Evolutionary conservation across 2,797 vertebrate species (phyloP).

Genomic region (Novumbra hubbsi): DNA sequence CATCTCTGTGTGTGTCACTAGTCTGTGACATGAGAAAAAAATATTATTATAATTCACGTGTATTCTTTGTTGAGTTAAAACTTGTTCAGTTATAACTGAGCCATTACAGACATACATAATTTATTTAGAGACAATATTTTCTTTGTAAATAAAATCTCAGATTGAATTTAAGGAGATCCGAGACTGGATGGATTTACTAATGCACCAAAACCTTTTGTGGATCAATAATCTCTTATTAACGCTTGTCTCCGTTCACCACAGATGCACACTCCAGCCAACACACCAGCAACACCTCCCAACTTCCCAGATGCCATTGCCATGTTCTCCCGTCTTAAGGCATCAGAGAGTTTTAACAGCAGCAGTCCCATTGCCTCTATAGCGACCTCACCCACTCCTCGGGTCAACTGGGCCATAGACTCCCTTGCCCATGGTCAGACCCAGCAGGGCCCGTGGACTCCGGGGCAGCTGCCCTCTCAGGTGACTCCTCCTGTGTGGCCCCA

Average conservation of each 20-base stretch:
- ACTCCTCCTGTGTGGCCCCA: constrained; percentile 68
- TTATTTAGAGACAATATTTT: no score
- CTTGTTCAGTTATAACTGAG: no score
- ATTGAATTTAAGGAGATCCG: no score
- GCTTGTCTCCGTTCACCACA: constrained; percentile 35
- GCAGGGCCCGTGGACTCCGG: constrained; percentile 72
- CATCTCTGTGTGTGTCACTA: no score
- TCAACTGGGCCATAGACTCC: constrained; percentile 54
- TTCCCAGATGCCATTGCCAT: constrained; percentile 83
- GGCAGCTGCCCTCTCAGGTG: constrained; percentile 50
- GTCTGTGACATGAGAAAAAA: no score
- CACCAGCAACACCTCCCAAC: constrained; percentile 84
- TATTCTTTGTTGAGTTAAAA: no score
- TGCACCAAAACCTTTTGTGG: no score
- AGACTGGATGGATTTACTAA: no score
- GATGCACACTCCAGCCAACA: constrained; percentile 88
- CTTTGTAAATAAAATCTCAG: no score
- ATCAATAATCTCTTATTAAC: background rate
- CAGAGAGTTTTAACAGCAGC: constrained; percentile 75
- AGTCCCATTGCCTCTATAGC: constrained; percentile 75
- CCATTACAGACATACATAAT: no score
- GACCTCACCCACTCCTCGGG: constrained; percentile 65
- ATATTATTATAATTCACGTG: no score
- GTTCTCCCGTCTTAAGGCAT: constrained; percentile 85
- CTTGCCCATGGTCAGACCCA: constrained; percentile 51